Percentiles rank a stretch among this genome's conserved stretches.
These are phyloP conservation scores for Galerucella calmariensis DNA, from an alignment of 2,888 invertebrate genomes.

Conservation along the genomic window DNA sequence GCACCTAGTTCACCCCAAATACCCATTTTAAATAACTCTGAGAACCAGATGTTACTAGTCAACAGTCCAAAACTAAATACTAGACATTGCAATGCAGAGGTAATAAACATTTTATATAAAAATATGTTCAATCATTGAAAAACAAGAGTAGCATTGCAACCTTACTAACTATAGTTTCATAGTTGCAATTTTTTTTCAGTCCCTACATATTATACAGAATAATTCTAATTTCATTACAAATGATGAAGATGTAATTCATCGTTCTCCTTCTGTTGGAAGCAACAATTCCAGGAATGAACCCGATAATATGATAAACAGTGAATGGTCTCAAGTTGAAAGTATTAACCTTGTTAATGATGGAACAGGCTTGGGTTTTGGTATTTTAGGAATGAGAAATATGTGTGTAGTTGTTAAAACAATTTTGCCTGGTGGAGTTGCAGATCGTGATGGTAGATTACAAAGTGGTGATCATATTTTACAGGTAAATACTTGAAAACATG, in stretches of 20 bases:
- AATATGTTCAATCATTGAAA: too few relatives aligned
- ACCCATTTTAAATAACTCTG: conserved; percentile 78
- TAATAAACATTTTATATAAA: conserved; percentile 50
- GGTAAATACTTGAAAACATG: conserved; percentile 66
- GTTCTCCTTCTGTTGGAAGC: conserved; percentile 75
- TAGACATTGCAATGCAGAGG: conserved; percentile 84
- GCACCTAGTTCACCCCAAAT: conserved; percentile 78
- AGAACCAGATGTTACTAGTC: conserved; percentile 86
- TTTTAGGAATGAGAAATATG: conserved; percentile 96
- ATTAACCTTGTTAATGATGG: conserved; percentile 98
- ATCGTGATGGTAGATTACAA: conserved; percentile 94
- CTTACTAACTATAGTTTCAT: neutral
- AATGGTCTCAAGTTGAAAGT: conserved; percentile 97
- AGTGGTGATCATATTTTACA: conserved; percentile 99
- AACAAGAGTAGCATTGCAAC: neutral
- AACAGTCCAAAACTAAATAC: conserved; percentile 67
- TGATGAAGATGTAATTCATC: conserved; percentile 65
- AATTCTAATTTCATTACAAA: conserved; percentile 73
- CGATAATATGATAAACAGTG: conserved; percentile 82
- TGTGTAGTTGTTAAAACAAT: conserved; percentile 99
- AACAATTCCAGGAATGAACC: conserved; percentile 75
- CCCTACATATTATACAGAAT: conserved; percentile 79
- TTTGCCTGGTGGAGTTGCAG: conserved; percentile 96
- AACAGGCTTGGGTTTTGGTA: conserved; percentile 97
- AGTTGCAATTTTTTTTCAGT: conserved; percentile 56